These are phyloP conservation scores for Geophilus truncorum DNA, from an alignment of 2,888 invertebrate genomes.

Conservation along the genomic window DNA sequence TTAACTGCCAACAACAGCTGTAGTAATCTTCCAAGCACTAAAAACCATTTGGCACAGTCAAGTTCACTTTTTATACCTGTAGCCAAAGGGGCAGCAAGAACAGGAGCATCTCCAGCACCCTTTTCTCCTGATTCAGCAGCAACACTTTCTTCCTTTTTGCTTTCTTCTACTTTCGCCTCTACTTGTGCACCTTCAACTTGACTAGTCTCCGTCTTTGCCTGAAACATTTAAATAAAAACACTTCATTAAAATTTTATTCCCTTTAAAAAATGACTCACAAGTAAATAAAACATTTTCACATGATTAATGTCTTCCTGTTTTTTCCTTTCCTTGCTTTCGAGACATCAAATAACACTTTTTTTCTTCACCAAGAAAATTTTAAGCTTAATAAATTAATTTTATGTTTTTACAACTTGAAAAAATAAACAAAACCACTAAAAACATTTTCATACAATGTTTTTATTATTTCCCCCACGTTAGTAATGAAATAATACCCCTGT, in stretches of 20 bases:
- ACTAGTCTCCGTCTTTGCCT: background rate
- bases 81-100: slow-evolving; percentile 1
- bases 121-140: background rate
- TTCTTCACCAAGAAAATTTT: background rate
- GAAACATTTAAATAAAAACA: background rate
- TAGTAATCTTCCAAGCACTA: background rate
- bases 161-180: background rate
- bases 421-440: background rate
- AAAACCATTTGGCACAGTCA: background rate
- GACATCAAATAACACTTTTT: background rate
- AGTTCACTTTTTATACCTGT: background rate
- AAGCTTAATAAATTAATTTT: background rate
- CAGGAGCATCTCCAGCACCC: background rate
- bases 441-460: background rate
- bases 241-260: background rate
- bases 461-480: too few species aligned
- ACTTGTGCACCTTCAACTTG: slow-evolving; percentile 18
- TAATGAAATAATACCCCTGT: too few species aligned
- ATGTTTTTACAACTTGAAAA: background rate
- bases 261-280: background rate
- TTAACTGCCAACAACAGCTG: slow-evolving; percentile 13
- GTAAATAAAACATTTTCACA: background rate
- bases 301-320: slow-evolving; percentile 19
- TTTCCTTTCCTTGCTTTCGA: background rate
- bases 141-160: background rate